A percentile compares a stretch with the other conserved stretches of the same genome.
These are phyloP conservation scores for Tachysurus fulvidraco DNA, from an alignment of 2,113 vertebrate genomes.

Conservation along the genomic window DNA sequence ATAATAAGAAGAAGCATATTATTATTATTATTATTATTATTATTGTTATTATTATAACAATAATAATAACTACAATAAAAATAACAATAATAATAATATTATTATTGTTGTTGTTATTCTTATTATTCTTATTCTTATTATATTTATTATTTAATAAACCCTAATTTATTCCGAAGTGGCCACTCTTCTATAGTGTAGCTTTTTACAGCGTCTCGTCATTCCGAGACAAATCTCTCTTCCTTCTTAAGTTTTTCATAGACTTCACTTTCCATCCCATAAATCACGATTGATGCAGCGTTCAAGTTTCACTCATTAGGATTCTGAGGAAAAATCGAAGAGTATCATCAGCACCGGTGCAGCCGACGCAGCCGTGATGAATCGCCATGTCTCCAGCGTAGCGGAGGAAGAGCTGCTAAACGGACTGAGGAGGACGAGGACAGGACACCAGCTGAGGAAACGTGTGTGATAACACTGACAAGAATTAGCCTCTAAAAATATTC, in stretches of 20 bases:
- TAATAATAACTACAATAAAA: background rate
- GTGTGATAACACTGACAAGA: background rate
- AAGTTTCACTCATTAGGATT: constrained; percentile 12
- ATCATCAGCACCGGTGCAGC: background rate
- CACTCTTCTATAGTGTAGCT: background rate
- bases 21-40: no score
- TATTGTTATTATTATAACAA: no score
- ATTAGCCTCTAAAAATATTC: background rate
- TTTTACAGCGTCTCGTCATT: background rate
- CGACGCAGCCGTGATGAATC: background rate
- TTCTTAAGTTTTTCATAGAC: constrained; percentile 6
- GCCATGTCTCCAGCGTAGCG: background rate
- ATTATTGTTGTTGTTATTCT: no score
- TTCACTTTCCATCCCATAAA: constrained; percentile 20
- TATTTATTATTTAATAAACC: no score
- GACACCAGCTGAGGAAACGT: background rate
- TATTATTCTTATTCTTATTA: no score
- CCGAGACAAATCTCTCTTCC: background rate
- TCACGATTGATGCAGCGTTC: constrained; percentile 1
- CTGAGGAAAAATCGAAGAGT: constrained; percentile 3
- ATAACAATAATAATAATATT: background rate
- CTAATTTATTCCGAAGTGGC: background rate
- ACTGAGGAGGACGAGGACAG: background rate
- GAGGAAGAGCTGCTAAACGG: background rate
- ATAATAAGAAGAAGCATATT: no score